These are phyloP conservation scores for Synergus gifuensis DNA, from an alignment of 2,888 invertebrate species.

Conservation along the genomic window DNA sequence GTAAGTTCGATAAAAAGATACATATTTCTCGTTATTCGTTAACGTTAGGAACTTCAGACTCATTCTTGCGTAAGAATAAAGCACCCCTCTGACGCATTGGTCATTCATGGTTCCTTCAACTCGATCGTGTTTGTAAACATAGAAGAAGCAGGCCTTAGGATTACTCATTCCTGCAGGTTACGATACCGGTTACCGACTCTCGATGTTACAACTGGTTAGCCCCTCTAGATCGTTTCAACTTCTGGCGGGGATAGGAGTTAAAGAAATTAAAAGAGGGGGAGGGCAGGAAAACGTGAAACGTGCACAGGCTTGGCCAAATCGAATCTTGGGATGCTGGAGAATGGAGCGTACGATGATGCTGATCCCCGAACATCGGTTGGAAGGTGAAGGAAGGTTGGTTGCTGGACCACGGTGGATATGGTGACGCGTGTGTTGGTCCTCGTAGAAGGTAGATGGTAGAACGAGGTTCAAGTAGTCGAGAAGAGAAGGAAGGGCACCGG, in stretches of 20 bases:
- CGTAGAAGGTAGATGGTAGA: constrained; percentile 5
- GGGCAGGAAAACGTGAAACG: constrained; percentile 20
- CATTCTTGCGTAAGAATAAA: neutral
- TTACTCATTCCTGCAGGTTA: constrained; percentile 65
- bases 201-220: constrained; percentile 18
- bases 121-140: constrained; percentile 71
- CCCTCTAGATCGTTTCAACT: constrained; percentile 27
- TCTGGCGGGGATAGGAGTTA: constrained; percentile 18
- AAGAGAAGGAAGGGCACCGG: constrained; percentile 51
- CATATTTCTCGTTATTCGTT: too few relatives aligned
- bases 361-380: neutral
- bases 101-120: constrained; percentile 71
- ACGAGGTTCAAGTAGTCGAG: constrained; percentile 46
- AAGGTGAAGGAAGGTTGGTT: neutral
- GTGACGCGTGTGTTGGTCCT: constrained; percentile 43
- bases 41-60: neutral
- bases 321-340: neutral
- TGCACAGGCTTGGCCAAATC: constrained; percentile 43
- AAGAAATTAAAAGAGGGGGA: constrained; percentile 20
- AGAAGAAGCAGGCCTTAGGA: constrained; percentile 62
- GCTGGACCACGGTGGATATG: constrained; percentile 29
- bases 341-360: constrained; percentile 39
- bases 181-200: constrained; percentile 55
- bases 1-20: too few relatives aligned
- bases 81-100: constrained; percentile 52